A percentile compares a stretch with the other conserved stretches of the same genome.
phyloP scores from a whole-genome alignment of 2,888 invertebrate species.

The Gari tellinella region DNA sequence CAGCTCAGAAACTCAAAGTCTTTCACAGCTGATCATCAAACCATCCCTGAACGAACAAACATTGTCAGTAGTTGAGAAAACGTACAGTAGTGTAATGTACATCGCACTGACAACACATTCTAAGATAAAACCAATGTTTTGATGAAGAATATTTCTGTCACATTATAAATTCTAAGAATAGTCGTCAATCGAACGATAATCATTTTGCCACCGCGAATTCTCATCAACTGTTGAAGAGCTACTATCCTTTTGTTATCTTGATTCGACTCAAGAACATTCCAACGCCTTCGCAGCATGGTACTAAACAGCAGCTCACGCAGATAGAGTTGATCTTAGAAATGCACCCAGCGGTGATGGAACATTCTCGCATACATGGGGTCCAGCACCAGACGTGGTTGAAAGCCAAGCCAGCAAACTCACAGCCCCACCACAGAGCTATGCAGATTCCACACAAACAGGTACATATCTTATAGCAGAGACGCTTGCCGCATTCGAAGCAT shows the following conservation, averaged over 20 bases:
- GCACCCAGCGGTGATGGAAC: conserved; percentile 87
- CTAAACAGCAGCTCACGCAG: conserved; percentile 85
- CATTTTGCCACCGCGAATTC: too few relatives aligned
- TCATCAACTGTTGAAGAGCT: too few relatives aligned
- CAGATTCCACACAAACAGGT: conserved; percentile 89
- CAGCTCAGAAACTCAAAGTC: too few relatives aligned
- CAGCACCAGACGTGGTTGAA: conserved; percentile 89
- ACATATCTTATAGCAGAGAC: conserved; percentile 89
- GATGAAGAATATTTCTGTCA: too few relatives aligned
- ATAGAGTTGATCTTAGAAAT: conserved; percentile 83
- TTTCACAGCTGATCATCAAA: too few relatives aligned
- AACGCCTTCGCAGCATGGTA: conserved; percentile 88
- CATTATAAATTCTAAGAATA: too few relatives aligned
- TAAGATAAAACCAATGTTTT: too few relatives aligned
- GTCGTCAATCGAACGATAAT: too few relatives aligned
- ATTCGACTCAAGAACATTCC: conserved; percentile 75
- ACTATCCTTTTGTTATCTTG: conserved; percentile 39
- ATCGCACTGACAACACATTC: too few relatives aligned
- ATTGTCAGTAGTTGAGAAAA: too few relatives aligned
- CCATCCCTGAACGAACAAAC: too few relatives aligned
- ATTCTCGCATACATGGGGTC: conserved; percentile 88
- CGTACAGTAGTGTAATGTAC: too few relatives aligned
- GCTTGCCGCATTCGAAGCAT: conserved; percentile 88
- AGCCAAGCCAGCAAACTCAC: conserved; percentile 86
- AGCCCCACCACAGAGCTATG: conserved; percentile 87